phyloP scores from a whole-genome alignment of 2,888 invertebrate genomes.

The Drosophila macrospina region DNA sequence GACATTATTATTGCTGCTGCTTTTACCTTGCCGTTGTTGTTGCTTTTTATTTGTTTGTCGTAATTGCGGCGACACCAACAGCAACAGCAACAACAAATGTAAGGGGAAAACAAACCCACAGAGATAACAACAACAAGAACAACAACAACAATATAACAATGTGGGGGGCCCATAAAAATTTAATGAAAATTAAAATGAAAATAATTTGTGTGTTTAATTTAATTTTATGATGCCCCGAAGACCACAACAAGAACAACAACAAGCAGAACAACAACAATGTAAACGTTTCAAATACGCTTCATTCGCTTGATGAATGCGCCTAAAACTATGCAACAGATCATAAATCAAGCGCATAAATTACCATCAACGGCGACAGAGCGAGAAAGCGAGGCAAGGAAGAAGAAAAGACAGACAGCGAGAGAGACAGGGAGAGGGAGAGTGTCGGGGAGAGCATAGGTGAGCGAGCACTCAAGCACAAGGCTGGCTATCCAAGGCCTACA shows the following conservation, averaged over 20 bases:
- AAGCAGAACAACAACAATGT: slow-evolving; percentile 42
- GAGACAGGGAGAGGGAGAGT: neutral
- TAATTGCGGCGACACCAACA: slow-evolving; percentile 71
- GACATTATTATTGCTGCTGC: slow-evolving; percentile 74
- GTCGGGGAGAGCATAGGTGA: neutral
- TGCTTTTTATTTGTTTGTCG: slow-evolving; percentile 71
- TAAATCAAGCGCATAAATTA: slow-evolving; percentile 80
- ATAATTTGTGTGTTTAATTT: slow-evolving; percentile 57
- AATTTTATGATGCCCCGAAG: slow-evolving; percentile 45
- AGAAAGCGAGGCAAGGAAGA: neutral
- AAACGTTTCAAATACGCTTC: slow-evolving; percentile 44
- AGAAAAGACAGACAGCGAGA: neutral
- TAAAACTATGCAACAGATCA: slow-evolving; percentile 81
- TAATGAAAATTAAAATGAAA: slow-evolving; percentile 81
- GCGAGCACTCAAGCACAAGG: neutral
- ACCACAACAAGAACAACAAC: slow-evolving; percentile 73
- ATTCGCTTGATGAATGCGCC: slow-evolving; percentile 66
- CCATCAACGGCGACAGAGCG: slow-evolving; percentile 26
- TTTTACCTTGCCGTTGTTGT: slow-evolving; percentile 27
- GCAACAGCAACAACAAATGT: slow-evolving; percentile 12
- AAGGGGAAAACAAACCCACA: slow-evolving; percentile 47
- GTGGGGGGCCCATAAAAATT: slow-evolving; percentile 68
- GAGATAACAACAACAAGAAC: slow-evolving; percentile 43
- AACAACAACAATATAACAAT: slow-evolving; percentile 49
- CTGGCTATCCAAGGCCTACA: neutral